phyloP scores from a whole-genome alignment of 2,888 invertebrate species.

The Amiota communis region DNA sequence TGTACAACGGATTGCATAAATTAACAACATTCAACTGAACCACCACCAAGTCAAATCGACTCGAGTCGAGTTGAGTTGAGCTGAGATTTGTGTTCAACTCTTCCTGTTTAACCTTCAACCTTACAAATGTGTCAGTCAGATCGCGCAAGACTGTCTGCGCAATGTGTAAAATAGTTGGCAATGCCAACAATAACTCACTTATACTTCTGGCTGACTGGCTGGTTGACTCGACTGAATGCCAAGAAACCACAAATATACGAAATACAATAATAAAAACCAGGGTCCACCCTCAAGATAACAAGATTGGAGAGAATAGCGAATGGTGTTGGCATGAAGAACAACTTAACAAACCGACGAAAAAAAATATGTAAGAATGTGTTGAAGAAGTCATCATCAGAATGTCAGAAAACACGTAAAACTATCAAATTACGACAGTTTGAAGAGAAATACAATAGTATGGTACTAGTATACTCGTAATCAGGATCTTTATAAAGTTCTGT shows the following conservation, averaged over 20 bases:
- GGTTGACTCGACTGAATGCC: not conserved
- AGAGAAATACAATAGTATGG: slow-evolving; percentile 1
- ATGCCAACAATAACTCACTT: not conserved
- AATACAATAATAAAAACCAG: too few species aligned
- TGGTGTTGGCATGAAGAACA: too few species aligned
- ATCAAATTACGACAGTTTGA: slow-evolving; percentile 56
- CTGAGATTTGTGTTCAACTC: slow-evolving; percentile 32
- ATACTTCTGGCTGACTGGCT: too few species aligned
- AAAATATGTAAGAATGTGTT: slow-evolving; percentile 10
- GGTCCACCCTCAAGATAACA: too few species aligned
- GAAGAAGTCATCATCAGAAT: slow-evolving; percentile 38
- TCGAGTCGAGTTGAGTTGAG: not conserved
- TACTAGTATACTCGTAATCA: slow-evolving; percentile 33
- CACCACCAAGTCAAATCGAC: too few species aligned
- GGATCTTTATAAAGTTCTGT: slow-evolving; percentile 40
- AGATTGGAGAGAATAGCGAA: too few species aligned
- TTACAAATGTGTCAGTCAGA: slow-evolving; percentile 5
- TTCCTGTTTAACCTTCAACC: slow-evolving; percentile 39
- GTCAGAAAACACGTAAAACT: slow-evolving; percentile 38
- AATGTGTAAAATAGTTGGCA: slow-evolving; percentile 23
- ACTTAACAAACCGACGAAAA: not conserved
- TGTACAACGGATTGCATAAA: slow-evolving; percentile 31
- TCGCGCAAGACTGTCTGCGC: not conserved
- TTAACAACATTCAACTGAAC: slow-evolving; percentile 26
- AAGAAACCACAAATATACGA: not conserved